Evolutionary conservation across 1,140 invertebrate genomes (phyloP).

Genomic region (Macrobrachium rosenbergii): DNA sequence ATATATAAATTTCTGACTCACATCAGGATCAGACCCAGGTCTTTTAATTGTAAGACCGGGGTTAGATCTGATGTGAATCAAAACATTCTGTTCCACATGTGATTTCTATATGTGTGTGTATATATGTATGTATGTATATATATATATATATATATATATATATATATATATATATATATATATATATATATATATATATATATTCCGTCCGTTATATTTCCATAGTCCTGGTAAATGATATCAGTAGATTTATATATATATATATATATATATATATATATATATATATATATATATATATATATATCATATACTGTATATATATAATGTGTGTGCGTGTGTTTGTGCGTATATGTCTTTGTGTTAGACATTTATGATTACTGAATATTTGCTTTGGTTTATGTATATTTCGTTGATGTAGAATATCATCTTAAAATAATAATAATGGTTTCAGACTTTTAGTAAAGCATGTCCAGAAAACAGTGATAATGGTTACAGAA

Average conservation of each 20-base stretch:
- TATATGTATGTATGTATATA: conserved; percentile 10
- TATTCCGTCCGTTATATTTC: background rate
- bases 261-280: conserved; percentile 38
- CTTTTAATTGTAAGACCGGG: too few species aligned
- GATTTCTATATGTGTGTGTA: too few species aligned
- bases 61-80: too few species aligned
- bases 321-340: conserved; percentile 12
- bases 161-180: conserved; percentile 4
- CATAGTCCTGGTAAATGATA: too few species aligned
- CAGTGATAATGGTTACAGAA: too few species aligned
- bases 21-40: too few species aligned
- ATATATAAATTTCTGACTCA: too few species aligned
- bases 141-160: conserved; percentile 6
- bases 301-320: conserved; percentile 24
- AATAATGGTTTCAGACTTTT: background rate
- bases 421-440: background rate
- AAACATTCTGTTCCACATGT: too few species aligned
- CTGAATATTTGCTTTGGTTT: too few species aligned
- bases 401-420: too few species aligned
- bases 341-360: background rate
- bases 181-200: background rate
- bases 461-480: too few species aligned
- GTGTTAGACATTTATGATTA: background rate
- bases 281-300: conserved; percentile 20
- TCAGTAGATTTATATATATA: background rate